Conservation (phyloP, 2,888 invertebrate genomes). For the Polietes domitor region DNA sequence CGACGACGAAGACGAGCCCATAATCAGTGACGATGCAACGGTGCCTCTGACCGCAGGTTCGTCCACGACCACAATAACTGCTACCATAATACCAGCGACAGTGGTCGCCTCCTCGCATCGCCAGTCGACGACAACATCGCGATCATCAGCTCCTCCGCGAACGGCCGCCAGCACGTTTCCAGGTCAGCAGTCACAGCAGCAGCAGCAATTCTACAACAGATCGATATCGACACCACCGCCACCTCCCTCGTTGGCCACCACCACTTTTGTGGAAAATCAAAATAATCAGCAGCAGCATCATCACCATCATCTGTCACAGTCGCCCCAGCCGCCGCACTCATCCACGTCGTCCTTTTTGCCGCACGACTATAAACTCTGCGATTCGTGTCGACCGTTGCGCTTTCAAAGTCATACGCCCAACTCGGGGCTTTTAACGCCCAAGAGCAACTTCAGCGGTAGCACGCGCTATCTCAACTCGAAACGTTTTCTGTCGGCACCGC, state of each 20-base stretch:
- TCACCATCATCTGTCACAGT: slow-evolving; percentile 42
- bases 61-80: slow-evolving; percentile 58
- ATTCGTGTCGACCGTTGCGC: slow-evolving; percentile 78
- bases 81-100: slow-evolving; percentile 60
- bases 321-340: slow-evolving; percentile 28
- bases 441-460: slow-evolving; percentile 61
- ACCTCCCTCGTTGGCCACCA: slow-evolving; percentile 43
- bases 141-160: slow-evolving; percentile 31
- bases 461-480: slow-evolving; percentile 71
- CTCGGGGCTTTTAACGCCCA: slow-evolving; percentile 69
- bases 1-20: slow-evolving; percentile 67
- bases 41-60: slow-evolving; percentile 66
- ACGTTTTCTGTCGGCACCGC: slow-evolving; percentile 72
- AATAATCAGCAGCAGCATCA: too few species aligned
- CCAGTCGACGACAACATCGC: slow-evolving; percentile 31
- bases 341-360: slow-evolving; percentile 68
- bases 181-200: slow-evolving; percentile 48
- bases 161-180: slow-evolving; percentile 3
- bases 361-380: slow-evolving; percentile 78
- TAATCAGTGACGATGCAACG: slow-evolving; percentile 69
- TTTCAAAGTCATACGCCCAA: slow-evolving; percentile 69
- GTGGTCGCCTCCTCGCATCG: neutral
- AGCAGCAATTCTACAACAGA: slow-evolving; percentile 56
- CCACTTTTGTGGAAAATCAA: slow-evolving; percentile 54
- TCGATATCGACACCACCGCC: slow-evolving; percentile 50